phyloP scores from a whole-genome alignment of 2,888 invertebrate species.

The Steinernema hermaphroditum region DNA sequence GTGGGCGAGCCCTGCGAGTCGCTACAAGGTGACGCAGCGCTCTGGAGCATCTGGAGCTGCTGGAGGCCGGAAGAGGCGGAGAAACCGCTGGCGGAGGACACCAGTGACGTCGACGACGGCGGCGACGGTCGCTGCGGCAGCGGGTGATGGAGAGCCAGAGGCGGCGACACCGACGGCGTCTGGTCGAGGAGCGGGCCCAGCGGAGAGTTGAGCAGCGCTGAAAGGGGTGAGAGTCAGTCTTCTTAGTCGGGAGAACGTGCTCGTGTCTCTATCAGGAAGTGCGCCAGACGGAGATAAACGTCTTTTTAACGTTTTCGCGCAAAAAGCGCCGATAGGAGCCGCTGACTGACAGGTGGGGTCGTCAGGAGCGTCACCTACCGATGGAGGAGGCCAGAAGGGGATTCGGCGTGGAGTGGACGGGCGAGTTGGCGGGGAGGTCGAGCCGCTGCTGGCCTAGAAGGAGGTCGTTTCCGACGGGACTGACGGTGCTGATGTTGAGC shows the following conservation, averaged over 20 bases:
- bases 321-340: no score
- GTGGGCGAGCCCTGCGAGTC: slow-evolving; percentile 33
- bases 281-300: no score
- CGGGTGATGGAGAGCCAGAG: slow-evolving; percentile 5
- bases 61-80: slow-evolving; percentile 30
- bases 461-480: slow-evolving; percentile 17
- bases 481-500: slow-evolving; percentile 22
- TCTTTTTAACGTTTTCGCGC: no score
- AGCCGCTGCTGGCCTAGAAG: slow-evolving; percentile 1
- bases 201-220: slow-evolving; percentile 15
- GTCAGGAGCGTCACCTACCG: background rate
- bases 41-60: slow-evolving; percentile 33
- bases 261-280: no score
- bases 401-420: background rate
- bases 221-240: background rate
- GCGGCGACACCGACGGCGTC: slow-evolving; percentile 32
- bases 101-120: slow-evolving; percentile 31
- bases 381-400: slow-evolving; percentile 11
- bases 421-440: background rate
- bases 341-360: no score
- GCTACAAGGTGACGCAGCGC: slow-evolving; percentile 35
- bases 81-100: slow-evolving; percentile 28
- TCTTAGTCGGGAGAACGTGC: no score
- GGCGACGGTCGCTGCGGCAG: slow-evolving; percentile 14
- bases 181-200: slow-evolving; percentile 21